These are phyloP conservation scores for Willisornis vidua DNA, from an alignment of 2,113 vertebrate genomes.

Conservation along the genomic window DNA sequence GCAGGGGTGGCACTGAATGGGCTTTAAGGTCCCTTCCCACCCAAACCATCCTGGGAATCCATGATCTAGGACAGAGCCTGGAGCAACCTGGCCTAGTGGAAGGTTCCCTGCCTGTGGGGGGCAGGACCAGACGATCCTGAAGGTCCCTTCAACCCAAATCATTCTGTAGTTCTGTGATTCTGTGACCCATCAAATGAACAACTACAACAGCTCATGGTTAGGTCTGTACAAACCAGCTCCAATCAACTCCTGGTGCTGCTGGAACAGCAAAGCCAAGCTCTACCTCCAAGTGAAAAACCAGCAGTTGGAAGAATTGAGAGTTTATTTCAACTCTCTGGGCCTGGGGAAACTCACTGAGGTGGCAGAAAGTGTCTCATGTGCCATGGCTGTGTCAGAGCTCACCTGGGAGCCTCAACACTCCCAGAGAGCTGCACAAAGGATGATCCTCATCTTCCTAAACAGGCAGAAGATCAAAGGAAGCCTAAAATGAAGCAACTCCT, in stretches of 20 bases:
- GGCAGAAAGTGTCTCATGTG: not conserved
- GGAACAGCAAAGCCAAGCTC: not conserved
- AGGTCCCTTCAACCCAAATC: not conserved
- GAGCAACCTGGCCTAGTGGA: not conserved
- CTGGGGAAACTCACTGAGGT: not conserved
- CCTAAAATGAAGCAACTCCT: not conserved
- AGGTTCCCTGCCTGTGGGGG: not conserved
- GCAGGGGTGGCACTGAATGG: not conserved
- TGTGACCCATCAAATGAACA: not conserved
- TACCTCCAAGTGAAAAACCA: not conserved
- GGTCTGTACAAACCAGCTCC: not conserved
- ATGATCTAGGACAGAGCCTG: not conserved
- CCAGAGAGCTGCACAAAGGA: not conserved
- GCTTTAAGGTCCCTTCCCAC: not conserved
- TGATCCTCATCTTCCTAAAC: not conserved
- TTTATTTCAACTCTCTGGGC: not conserved
- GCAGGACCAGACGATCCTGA: not conserved
- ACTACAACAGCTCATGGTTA: not conserved
- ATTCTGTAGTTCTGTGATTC: not conserved
- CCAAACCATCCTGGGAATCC: not conserved
- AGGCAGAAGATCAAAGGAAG: not conserved
- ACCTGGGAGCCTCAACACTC: accelerated
- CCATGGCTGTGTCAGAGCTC: not conserved
- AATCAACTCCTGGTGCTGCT: not conserved
- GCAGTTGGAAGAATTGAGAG: not conserved